Percentiles rank a stretch among this genome's conserved stretches.
These are phyloP conservation scores for Gymnoscopelus braueri DNA, from an alignment of 2,797 vertebrate species.

Conservation along the genomic window DNA sequence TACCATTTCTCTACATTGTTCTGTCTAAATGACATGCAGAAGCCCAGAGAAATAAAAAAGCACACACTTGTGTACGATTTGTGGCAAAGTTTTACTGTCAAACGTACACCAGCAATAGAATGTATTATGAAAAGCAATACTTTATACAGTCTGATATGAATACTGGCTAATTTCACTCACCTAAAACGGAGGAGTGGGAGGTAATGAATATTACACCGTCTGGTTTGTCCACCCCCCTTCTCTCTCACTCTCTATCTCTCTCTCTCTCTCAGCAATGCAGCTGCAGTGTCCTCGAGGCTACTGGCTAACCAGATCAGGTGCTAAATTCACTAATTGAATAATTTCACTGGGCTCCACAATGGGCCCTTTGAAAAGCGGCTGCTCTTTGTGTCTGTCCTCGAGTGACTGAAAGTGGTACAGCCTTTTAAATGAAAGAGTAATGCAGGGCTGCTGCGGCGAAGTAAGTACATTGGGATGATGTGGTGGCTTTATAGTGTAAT, in stretches of 20 bases:
- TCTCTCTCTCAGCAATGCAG: conserved; percentile 56
- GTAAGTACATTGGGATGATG: conserved; percentile 46
- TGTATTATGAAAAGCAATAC: conserved; percentile 59
- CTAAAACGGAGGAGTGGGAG: conserved; percentile 70
- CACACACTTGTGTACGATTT: conserved; percentile 18
- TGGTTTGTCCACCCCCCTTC: conserved; percentile 62
- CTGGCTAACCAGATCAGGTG: conserved; percentile 80
- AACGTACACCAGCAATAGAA: conserved; percentile 28
- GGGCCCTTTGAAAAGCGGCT: conserved; percentile 72
- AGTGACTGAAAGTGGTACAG: conserved; percentile 71
- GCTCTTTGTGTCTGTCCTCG: conserved; percentile 76
- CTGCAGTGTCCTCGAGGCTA: conserved; percentile 75
- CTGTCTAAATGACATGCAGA: no score
- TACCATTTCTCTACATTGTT: background rate
- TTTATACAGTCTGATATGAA: conserved; percentile 73
- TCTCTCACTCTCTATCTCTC: conserved; percentile 34
- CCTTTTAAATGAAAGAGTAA: conserved; percentile 55
- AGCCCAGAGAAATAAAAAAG: conserved; percentile 1
- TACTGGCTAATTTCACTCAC: conserved; percentile 66
- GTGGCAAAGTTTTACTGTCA: conserved; percentile 40
- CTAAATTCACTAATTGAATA: conserved; percentile 83
- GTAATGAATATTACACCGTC: conserved; percentile 76
- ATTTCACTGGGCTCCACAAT: conserved; percentile 78
- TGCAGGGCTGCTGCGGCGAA: conserved; percentile 48
- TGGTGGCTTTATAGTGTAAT: conserved; percentile 48